phyloP scores from a whole-genome alignment of 2,113 vertebrate species.

The Antechinus flavipes region DNA sequence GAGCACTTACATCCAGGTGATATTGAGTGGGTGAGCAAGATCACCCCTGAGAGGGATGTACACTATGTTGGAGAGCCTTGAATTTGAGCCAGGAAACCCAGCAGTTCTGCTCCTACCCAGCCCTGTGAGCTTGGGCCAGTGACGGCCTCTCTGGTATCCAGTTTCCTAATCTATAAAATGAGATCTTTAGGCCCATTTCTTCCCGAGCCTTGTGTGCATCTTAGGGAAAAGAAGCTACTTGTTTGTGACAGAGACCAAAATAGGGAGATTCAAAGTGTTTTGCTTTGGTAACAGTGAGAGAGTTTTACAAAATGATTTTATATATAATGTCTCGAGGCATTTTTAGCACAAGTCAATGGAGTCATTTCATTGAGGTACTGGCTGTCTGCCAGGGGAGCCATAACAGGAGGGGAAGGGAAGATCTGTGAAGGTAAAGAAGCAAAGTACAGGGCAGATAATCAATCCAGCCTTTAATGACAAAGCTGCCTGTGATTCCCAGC shows the following conservation, averaged over 20 bases:
- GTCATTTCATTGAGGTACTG: not conserved
- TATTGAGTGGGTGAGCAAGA: not conserved
- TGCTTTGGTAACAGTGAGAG: not conserved
- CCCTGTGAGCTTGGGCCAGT: not conserved
- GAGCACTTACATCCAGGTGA: not conserved
- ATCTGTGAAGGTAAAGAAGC: not conserved
- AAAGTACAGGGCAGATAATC: not conserved
- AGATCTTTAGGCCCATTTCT: not conserved
- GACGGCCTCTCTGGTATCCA: not conserved
- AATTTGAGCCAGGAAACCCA: not conserved
- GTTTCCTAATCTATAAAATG: conserved; percentile 21
- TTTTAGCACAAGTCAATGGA: not conserved
- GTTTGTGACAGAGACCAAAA: not conserved
- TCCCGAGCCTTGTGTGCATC: not conserved
- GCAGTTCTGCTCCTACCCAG: not conserved
- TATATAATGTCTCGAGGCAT: not conserved
- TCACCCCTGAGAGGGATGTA: not conserved
- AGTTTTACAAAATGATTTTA: not conserved
- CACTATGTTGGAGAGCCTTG: not conserved
- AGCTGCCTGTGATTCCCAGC: not conserved
- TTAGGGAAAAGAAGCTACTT: not conserved
- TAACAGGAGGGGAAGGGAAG: not conserved
- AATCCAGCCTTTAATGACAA: not conserved
- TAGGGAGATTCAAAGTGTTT: not conserved
- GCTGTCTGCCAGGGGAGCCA: not conserved